These are phyloP conservation scores for Bombus polaris DNA, from an alignment of 1,140 invertebrate genomes.

Conservation along the genomic window DNA sequence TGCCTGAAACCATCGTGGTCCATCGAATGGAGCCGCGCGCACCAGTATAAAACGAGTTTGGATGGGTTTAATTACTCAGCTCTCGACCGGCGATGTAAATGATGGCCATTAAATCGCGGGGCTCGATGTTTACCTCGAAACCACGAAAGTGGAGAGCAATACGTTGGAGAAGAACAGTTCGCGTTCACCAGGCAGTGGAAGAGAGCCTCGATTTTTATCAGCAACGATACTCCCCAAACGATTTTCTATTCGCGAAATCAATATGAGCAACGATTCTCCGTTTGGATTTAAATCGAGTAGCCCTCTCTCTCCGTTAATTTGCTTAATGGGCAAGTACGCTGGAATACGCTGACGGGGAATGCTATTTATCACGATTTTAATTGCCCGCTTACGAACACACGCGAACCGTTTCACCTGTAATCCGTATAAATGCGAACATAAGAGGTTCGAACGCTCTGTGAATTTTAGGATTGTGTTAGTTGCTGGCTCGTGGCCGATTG, in stretches of 20 bases:
- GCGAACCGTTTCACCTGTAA: background rate
- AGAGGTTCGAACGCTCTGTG: background rate
- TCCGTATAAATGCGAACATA: constrained; percentile 30
- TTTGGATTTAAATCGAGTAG: constrained; percentile 41
- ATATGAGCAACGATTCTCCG: constrained; percentile 40
- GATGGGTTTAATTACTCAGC: constrained; percentile 76
- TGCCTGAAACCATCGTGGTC: constrained; percentile 54
- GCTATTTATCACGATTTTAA: constrained; percentile 52
- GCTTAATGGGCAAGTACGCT: constrained; percentile 23
- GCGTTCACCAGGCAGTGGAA: background rate
- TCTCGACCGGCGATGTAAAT: constrained; percentile 74
- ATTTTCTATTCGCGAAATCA: constrained; percentile 39
- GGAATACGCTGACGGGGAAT: constrained; percentile 24
- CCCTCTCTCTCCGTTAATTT: constrained; percentile 21
- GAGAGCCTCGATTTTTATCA: constrained; percentile 49
- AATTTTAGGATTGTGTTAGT: too few relatives aligned
- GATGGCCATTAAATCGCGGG: constrained; percentile 71
- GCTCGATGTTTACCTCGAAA: constrained; percentile 70
- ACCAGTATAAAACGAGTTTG: constrained; percentile 68
- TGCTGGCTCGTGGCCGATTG: background rate
- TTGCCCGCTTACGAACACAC: constrained; percentile 28
- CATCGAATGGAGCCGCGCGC: constrained; percentile 61
- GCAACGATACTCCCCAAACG: constrained; percentile 15
- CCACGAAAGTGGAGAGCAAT: constrained; percentile 61
- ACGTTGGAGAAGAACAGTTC: constrained; percentile 48